phyloP scores from a whole-genome alignment of 2,888 invertebrate genomes.

The Dynastes maya region DNA sequence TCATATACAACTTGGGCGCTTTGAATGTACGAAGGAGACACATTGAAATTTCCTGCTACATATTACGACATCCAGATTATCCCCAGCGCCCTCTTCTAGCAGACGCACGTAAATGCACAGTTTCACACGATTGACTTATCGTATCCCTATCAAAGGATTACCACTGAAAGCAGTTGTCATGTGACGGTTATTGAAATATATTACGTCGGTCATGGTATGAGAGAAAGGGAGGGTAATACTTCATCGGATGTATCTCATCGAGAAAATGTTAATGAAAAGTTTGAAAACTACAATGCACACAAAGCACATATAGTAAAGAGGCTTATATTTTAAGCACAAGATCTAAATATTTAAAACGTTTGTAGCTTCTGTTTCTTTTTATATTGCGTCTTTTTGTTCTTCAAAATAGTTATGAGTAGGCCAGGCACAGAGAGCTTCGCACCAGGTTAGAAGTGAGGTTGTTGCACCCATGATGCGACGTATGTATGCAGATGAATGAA shows the following conservation, averaged over 20 bases:
- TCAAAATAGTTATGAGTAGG: background rate
- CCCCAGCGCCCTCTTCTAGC: background rate
- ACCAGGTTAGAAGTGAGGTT: too few relatives aligned
- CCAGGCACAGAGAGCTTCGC: too few relatives aligned
- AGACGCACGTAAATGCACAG: background rate
- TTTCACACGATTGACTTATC: constrained; percentile 6
- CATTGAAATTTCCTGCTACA: background rate
- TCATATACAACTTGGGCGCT: too few relatives aligned
- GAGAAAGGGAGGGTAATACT: background rate
- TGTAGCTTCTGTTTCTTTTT: background rate
- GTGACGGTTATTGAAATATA: background rate
- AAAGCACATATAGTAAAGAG: too few relatives aligned
- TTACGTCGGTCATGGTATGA: background rate
- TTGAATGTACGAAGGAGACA: too few relatives aligned
- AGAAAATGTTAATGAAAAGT: constrained; percentile 32
- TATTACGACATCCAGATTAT: background rate
- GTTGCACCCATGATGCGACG: too few relatives aligned
- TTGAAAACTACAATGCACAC: background rate
- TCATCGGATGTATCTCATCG: background rate
- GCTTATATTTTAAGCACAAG: too few relatives aligned
- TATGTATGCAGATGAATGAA: too few relatives aligned
- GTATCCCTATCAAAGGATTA: constrained; percentile 24
- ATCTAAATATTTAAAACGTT: constrained; percentile 7
- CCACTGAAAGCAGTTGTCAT: background rate
- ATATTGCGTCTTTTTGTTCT: background rate